phyloP scores from a whole-genome alignment of 1,140 invertebrate genomes.

The Heliconius himera region DNA sequence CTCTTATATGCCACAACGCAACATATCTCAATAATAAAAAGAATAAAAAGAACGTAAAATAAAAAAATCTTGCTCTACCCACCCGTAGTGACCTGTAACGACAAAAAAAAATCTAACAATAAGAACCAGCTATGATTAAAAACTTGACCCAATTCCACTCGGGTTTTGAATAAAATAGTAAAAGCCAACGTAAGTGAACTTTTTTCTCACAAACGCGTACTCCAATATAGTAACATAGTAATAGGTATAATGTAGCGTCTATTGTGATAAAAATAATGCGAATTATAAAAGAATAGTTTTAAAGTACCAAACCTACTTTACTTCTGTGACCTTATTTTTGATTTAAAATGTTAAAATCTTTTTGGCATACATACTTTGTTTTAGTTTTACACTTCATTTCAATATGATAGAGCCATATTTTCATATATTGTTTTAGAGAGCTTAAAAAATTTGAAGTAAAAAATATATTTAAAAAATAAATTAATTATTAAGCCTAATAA shows the following conservation, averaged over 20 bases:
- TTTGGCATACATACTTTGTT: background rate
- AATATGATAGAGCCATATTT: too few relatives aligned
- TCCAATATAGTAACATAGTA: background rate
- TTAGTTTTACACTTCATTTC: background rate
- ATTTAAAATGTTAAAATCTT: background rate
- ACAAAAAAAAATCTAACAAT: constrained; percentile 6
- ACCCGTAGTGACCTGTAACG: background rate
- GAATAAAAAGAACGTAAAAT: background rate
- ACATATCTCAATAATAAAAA: too few relatives aligned
- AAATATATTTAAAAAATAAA: too few relatives aligned
- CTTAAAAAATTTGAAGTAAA: too few relatives aligned
- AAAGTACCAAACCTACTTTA: background rate
- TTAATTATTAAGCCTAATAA: too few relatives aligned
- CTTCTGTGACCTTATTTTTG: background rate
- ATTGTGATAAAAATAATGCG: background rate
- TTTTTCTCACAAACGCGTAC: constrained; percentile 4
- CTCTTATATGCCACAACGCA: too few relatives aligned
- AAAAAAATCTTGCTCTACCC: background rate
- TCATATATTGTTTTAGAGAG: too few relatives aligned
- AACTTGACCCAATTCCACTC: constrained; percentile 3
- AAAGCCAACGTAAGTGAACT: background rate
- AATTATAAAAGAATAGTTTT: constrained; percentile 1
- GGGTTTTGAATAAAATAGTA: background rate
- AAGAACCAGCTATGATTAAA: constrained; percentile 2
- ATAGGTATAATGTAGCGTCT: background rate